A percentile compares a stretch with the other conserved stretches of the same genome.
Conservation (phyloP, 2,113 vertebrate species). For the Verasper variegatus region DNA sequence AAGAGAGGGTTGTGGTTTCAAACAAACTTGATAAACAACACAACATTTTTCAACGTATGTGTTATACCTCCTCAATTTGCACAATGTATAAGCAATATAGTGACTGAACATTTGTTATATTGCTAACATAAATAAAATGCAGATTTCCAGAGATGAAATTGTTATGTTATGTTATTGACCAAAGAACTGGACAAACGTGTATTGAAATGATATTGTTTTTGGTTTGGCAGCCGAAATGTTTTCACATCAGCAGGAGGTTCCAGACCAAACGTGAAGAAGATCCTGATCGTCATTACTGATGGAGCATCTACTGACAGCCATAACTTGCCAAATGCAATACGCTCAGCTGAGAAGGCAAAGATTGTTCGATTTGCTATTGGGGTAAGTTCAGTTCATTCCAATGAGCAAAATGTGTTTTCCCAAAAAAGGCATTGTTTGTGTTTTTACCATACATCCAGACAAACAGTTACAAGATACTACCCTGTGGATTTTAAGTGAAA, state of each 20-base stretch:
- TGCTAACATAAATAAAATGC: too few species aligned
- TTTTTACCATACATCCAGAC: neutral
- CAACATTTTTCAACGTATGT: too few species aligned
- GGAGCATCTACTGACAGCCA: neutral
- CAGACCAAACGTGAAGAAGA: constrained; percentile 59
- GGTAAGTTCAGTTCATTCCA: constrained; percentile 49
- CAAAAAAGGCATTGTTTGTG: neutral
- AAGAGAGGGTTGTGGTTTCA: too few species aligned
- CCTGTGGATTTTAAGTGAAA: too few species aligned
- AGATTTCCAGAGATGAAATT: too few species aligned
- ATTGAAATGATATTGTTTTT: neutral
- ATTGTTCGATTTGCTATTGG: constrained; percentile 79
- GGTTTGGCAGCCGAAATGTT: constrained; percentile 29
- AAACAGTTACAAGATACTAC: too few species aligned
- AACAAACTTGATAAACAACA: too few species aligned
- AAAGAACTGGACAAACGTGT: neutral
- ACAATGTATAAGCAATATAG: too few species aligned
- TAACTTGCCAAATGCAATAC: accelerated
- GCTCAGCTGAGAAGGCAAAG: neutral
- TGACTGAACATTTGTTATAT: too few species aligned
- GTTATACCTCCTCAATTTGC: too few species aligned
- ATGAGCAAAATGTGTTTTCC: neutral
- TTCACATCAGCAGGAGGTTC: constrained; percentile 15
- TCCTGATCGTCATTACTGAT: constrained; percentile 82
- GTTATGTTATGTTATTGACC: too few species aligned